phyloP scores from a whole-genome alignment of 2,888 invertebrate genomes.

The Taphrorychus bicolor region DNA sequence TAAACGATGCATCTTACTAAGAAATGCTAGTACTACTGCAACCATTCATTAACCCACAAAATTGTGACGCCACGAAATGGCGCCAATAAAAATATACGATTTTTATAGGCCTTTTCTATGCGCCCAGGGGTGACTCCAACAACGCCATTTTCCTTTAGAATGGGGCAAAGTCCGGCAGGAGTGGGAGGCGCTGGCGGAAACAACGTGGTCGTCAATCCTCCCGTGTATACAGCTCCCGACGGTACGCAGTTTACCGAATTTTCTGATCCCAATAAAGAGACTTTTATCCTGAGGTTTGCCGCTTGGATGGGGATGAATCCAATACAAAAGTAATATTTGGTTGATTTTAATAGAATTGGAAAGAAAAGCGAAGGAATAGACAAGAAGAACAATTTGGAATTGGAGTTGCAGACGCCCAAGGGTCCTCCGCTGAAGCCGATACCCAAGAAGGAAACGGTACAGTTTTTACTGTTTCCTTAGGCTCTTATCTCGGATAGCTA shows the following conservation, averaged over 20 bases:
- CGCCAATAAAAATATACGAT: no score
- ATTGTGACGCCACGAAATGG: neutral
- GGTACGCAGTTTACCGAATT: slow-evolving; percentile 67
- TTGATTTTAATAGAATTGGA: slow-evolving; percentile 69
- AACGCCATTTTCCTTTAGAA: slow-evolving; percentile 52
- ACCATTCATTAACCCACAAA: neutral
- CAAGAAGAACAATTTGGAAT: slow-evolving; percentile 73
- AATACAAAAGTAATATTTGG: neutral
- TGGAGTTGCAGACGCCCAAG: slow-evolving; percentile 77
- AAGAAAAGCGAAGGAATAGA: slow-evolving; percentile 75
- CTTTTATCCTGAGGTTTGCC: slow-evolving; percentile 63
- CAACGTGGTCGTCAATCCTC: slow-evolving; percentile 57
- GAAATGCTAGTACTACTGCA: neutral
- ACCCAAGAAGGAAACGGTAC: slow-evolving; percentile 65
- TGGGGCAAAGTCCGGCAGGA: slow-evolving; percentile 43
- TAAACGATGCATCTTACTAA: slow-evolving; percentile 11
- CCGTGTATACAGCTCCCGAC: slow-evolving; percentile 63
- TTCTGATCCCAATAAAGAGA: slow-evolving; percentile 40
- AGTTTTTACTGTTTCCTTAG: neutral
- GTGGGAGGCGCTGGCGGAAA: slow-evolving; percentile 45
- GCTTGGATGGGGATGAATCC: neutral
- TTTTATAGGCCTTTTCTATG: slow-evolving; percentile 46
- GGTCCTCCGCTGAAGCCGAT: slow-evolving; percentile 67
- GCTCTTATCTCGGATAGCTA: neutral
- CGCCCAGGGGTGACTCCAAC: slow-evolving; percentile 49